Evolutionary conservation across 2,113 vertebrate species (phyloP).

Genomic region (Eulemur rufifrons): DNA sequence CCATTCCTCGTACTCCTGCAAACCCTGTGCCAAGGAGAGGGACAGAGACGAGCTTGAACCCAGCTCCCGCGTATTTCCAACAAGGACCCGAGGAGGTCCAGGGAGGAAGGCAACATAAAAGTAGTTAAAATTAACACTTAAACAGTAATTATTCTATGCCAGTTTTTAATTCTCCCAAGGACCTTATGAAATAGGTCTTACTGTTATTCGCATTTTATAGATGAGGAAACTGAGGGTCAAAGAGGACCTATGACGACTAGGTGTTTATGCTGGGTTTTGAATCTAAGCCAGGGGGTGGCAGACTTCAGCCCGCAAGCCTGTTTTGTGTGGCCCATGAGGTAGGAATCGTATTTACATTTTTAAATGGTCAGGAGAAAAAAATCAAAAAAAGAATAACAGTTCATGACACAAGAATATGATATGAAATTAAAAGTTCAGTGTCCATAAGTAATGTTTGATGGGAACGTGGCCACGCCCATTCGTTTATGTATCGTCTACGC

Average conservation of each 20-base stretch:
- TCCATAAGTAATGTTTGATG: background rate
- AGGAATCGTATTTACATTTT: background rate
- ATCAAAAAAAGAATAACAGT: background rate
- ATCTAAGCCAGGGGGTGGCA: background rate
- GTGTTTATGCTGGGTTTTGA: background rate
- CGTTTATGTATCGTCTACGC: accelerated
- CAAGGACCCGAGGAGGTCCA: accelerated
- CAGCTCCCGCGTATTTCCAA: accelerated
- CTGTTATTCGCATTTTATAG: background rate
- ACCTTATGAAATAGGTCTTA: background rate
- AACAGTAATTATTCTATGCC: accelerated
- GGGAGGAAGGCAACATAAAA: background rate
- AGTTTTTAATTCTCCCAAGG: background rate
- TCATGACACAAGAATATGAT: background rate
- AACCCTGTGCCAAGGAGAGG: slow-evolving; percentile 84
- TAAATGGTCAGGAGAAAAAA: background rate
- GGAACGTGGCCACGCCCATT: accelerated
- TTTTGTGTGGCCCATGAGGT: background rate
- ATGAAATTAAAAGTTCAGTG: background rate
- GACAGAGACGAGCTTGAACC: background rate
- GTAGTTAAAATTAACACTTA: accelerated
- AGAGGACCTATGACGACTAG: background rate
- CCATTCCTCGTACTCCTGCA: slow-evolving; percentile 99
- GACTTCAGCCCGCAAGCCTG: background rate
- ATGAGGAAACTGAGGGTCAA: background rate